Percentiles rank a stretch among this genome's conserved stretches.
phyloP scores from a whole-genome alignment of 2,888 invertebrate species.

The Penaeus monodon region DNA sequence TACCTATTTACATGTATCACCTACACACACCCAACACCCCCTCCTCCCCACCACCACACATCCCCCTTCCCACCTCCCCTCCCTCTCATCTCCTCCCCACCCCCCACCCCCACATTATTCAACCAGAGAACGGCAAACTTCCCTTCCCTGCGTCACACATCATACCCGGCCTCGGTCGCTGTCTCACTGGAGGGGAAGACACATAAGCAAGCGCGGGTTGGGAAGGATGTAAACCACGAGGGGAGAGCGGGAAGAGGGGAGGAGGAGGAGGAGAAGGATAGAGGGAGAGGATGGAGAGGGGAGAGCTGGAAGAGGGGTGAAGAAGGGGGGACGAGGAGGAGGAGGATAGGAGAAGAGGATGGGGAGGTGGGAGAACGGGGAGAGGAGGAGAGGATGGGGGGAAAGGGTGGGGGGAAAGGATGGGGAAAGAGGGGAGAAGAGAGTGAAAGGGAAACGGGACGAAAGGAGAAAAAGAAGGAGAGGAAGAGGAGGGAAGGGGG shows the following conservation, averaged over 20 bases:
- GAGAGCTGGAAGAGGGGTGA: not conserved
- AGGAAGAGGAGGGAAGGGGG: not conserved
- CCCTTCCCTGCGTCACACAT: not conserved
- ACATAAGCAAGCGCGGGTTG: not conserved
- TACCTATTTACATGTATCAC: not conserved
- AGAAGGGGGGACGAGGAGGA: not conserved
- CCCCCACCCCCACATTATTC: too few relatives aligned
- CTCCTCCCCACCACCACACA: not conserved
- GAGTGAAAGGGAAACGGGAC: accelerated
- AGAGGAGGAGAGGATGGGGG: not conserved
- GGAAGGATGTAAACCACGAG: not conserved
- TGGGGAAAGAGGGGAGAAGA: not conserved
- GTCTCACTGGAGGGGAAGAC: too few relatives aligned
- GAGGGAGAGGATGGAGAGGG: not conserved
- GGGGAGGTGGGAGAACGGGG: not conserved
- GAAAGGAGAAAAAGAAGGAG: not conserved
- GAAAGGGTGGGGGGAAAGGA: not conserved
- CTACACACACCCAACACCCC: not conserved
- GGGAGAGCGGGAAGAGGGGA: not conserved
- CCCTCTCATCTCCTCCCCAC: too few relatives aligned
- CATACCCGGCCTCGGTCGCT: not conserved
- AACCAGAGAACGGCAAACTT: too few relatives aligned
- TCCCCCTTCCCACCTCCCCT: too few relatives aligned
- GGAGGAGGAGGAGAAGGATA: not conserved
- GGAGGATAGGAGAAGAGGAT: not conserved